phyloP scores from a whole-genome alignment of 2,888 invertebrate genomes.

The Meghimatium bilineatum region DNA sequence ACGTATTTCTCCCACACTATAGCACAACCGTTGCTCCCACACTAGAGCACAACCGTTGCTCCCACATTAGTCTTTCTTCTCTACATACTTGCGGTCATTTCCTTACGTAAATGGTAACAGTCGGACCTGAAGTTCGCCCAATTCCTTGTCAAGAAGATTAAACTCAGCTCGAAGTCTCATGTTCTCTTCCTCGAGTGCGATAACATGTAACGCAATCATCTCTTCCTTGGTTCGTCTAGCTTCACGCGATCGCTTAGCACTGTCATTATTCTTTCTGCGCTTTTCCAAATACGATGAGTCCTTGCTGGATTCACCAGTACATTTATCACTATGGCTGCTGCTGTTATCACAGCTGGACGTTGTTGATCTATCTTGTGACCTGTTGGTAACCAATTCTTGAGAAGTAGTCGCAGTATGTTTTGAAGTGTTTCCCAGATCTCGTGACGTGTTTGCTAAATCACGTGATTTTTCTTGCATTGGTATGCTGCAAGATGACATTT shows the following conservation, averaged over 20 bases:
- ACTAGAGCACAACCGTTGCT: no score
- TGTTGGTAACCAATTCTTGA: neutral
- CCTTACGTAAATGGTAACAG: constrained; percentile 57
- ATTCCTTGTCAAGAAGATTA: constrained; percentile 71
- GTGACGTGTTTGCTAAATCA: no score
- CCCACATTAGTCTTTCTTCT: no score
- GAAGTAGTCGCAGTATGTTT: neutral
- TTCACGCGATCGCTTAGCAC: constrained; percentile 77
- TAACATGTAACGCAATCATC: constrained; percentile 68
- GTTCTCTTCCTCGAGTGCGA: constrained; percentile 42
- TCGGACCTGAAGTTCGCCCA: constrained; percentile 73
- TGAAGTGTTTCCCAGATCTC: neutral
- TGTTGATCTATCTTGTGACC: neutral
- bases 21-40: no score
- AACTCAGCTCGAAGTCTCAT: constrained; percentile 73
- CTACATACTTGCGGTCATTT: no score
- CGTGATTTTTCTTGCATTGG: no score
- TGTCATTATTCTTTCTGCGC: constrained; percentile 77
- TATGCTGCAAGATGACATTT: no score
- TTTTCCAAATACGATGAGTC: constrained; percentile 77
- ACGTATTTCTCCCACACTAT: no score
- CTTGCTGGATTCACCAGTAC: neutral
- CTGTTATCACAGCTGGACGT: neutral
- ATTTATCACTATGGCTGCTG: neutral
- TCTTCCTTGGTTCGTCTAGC: constrained; percentile 76